phyloP scores from a whole-genome alignment of 2,113 vertebrate genomes.

The Chloropsis cyanopogon region DNA sequence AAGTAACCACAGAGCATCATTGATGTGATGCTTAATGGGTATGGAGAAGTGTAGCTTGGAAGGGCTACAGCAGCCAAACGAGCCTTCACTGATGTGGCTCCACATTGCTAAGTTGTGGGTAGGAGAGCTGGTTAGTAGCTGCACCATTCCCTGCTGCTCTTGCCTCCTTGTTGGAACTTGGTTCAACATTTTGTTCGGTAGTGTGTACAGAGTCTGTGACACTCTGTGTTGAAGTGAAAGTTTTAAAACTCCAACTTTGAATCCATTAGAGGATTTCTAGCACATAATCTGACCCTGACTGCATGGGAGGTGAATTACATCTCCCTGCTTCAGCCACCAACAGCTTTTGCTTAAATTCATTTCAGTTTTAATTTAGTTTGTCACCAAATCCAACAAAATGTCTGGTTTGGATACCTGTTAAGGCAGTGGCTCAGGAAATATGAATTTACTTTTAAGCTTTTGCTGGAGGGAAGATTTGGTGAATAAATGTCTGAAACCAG shows the following conservation, averaged over 20 bases:
- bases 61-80: neutral
- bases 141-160: neutral
- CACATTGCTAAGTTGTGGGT: accelerated
- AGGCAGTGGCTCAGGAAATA: neutral
- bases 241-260: neutral
- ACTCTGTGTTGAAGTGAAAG: neutral
- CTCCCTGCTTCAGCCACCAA: neutral
- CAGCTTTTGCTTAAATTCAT: neutral
- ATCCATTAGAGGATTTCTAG: neutral
- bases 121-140: neutral
- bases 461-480: neutral
- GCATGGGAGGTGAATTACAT: neutral
- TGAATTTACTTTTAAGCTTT: neutral
- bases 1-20: neutral
- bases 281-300: neutral
- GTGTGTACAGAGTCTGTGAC: neutral
- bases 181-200: neutral
- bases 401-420: neutral
- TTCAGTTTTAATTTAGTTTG: neutral
- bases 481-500: neutral
- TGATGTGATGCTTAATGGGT: neutral
- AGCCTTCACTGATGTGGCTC: neutral
- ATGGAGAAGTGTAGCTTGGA: neutral
- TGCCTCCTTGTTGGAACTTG: neutral
- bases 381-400: neutral